Conservation (phyloP, 2,113 vertebrate genomes). For the Microcebus tavaratra region DNA sequence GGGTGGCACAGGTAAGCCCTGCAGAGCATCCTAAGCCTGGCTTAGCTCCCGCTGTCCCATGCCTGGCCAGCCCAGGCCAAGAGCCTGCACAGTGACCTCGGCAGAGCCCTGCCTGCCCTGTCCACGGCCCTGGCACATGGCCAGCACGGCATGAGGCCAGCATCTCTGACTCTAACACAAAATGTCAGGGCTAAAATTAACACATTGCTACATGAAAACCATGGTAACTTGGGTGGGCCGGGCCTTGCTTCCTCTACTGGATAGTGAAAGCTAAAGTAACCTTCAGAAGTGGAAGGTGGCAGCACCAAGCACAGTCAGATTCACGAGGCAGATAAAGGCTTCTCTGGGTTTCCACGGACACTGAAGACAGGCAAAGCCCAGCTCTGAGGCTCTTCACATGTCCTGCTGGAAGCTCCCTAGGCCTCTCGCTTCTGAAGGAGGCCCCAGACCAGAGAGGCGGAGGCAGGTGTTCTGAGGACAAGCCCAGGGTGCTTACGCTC, state of each 20-base stretch:
- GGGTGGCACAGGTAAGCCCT: not conserved
- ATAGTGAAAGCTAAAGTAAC: not conserved
- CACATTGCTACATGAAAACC: not conserved
- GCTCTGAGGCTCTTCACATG: not conserved
- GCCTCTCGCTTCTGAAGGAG: not conserved
- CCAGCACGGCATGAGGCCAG: not conserved
- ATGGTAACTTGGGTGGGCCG: not conserved
- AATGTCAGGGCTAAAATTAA: conserved; percentile 33
- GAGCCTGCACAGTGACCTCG: not conserved
- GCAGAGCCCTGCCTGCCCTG: not conserved
- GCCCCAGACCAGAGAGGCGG: not conserved
- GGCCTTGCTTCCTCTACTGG: not conserved
- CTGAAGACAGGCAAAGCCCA: not conserved
- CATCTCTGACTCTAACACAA: not conserved
- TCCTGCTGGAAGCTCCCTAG: not conserved
- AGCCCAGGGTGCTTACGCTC: not conserved
- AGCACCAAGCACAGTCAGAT: not conserved
- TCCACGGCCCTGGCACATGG: not conserved
- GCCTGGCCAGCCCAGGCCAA: not conserved
- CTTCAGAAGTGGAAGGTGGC: not conserved
- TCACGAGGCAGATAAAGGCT: too few relatives aligned
- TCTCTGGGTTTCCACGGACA: not conserved
- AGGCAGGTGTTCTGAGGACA: not conserved
- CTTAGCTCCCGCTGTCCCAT: not conserved
- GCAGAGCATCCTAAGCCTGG: not conserved